These are phyloP conservation scores for Scaptomyza tumidula DNA, from an alignment of 2,888 invertebrate genomes.

Conservation along the genomic window DNA sequence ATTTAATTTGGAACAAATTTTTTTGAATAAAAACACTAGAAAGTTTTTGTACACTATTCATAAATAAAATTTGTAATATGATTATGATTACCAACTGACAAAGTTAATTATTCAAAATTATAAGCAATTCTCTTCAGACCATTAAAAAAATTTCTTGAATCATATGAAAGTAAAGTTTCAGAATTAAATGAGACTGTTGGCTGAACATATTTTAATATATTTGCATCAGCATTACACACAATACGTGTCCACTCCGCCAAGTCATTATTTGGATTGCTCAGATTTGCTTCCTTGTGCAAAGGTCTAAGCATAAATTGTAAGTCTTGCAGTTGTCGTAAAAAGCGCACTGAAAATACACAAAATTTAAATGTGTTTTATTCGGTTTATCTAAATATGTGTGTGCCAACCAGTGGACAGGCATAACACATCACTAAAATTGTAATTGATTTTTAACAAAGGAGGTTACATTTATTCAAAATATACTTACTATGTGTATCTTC, in stretches of 20 bases:
- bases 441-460: neutral
- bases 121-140: slow-evolving; percentile 59
- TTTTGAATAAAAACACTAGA: neutral
- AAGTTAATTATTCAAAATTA: slow-evolving; percentile 39
- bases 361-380: neutral
- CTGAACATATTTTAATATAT: slow-evolving; percentile 14
- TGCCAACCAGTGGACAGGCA: too few species aligned
- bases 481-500: slow-evolving; percentile 72
- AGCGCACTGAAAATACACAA: slow-evolving; percentile 64
- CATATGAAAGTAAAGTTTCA: slow-evolving; percentile 15
- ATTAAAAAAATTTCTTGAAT: slow-evolving; percentile 62
- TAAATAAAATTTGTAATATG: neutral
- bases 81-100: too few species aligned
- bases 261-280: slow-evolving; percentile 58
- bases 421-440: neutral
- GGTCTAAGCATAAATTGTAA: slow-evolving; percentile 78
- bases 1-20: neutral
- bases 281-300: slow-evolving; percentile 65
- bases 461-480: neutral
- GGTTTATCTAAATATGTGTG: too few species aligned
- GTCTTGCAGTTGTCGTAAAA: slow-evolving; percentile 76
- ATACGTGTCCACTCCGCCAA: slow-evolving; percentile 72
- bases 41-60: slow-evolving; percentile 7
- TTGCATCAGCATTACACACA: slow-evolving; percentile 50
- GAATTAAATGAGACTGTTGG: slow-evolving; percentile 2